A percentile compares a stretch with the other conserved stretches of the same genome.
phyloP scores from a whole-genome alignment of 2,797 vertebrate genomes.

The Liparis tanakae region DNA sequence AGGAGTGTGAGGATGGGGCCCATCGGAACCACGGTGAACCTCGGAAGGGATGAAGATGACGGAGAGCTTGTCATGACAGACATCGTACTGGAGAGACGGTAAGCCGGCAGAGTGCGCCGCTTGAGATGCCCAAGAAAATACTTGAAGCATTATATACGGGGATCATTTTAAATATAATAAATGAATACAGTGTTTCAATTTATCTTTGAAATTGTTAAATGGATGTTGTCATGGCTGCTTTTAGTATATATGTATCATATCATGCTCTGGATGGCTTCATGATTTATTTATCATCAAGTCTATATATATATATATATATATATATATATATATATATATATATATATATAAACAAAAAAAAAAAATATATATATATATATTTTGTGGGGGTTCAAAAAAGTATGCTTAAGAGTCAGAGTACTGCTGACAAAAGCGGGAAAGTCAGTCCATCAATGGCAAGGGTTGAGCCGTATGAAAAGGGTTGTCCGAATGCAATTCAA shows the following conservation, averaged over 20 bases:
- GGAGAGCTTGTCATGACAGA: slow-evolving; percentile 48
- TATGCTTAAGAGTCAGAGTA: not conserved
- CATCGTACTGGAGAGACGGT: slow-evolving; percentile 19
- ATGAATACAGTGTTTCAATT: not conserved
- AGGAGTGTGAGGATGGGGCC: slow-evolving; percentile 14
- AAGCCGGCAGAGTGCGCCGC: not conserved
- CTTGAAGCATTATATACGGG: not conserved
- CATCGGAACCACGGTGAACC: slow-evolving; percentile 14
- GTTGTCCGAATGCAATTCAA: slow-evolving; percentile 20
- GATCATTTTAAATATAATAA: not conserved
- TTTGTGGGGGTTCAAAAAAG: not conserved
- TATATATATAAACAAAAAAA: too few species aligned
- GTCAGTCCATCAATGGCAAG: slow-evolving; percentile 2
- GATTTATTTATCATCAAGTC: not conserved
- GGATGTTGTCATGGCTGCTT: not conserved
- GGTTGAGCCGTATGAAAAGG: slow-evolving; percentile 20
- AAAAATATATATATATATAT: not conserved
- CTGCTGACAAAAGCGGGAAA: slow-evolving; percentile 1
- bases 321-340: not conserved
- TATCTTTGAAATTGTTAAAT: not conserved
- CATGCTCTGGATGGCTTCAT: not conserved
- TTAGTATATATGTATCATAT: not conserved
- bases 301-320: not conserved
- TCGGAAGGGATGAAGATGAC: slow-evolving; percentile 45
- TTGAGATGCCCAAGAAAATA: slow-evolving; percentile 2